Conservation (phyloP, 2,797 vertebrate species). For the Fringilla coelebs region DNA sequence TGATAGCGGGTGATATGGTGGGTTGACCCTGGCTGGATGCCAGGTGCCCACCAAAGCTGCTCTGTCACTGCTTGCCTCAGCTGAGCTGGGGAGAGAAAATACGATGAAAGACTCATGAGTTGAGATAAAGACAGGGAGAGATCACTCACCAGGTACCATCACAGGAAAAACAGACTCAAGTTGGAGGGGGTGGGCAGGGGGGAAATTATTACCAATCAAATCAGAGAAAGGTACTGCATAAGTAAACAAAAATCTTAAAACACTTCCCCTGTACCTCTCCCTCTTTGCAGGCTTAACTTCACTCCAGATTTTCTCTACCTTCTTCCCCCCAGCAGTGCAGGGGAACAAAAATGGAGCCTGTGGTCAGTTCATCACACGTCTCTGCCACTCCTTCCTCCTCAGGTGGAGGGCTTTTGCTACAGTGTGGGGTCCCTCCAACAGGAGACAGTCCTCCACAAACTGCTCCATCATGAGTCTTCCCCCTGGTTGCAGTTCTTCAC, state of each 20-base stretch:
- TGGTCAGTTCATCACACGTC: fast-evolving
- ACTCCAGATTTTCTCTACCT: not conserved
- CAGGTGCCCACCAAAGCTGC: not conserved
- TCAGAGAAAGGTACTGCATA: not conserved
- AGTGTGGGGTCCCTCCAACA: not conserved
- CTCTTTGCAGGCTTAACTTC: not conserved
- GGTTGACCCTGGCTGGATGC: not conserved
- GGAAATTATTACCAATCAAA: not conserved
- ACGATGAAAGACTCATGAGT: not conserved
- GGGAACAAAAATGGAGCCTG: not conserved
- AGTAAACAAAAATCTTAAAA: not conserved
- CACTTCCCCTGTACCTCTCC: not conserved
- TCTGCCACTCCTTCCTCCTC: not conserved
- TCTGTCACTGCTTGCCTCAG: not conserved
- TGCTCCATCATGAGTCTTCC: not conserved
- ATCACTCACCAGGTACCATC: not conserved
- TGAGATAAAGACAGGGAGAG: not conserved
- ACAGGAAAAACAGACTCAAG: not conserved
- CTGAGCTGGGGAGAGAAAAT: not conserved
- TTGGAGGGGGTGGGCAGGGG: not conserved
- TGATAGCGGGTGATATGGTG: not conserved
- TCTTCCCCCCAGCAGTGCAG: not conserved
- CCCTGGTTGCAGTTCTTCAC: not conserved
- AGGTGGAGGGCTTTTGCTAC: not conserved
- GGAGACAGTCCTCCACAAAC: not conserved